Base-by-base conservation (phyloP, 2,888 invertebrate species). In the Calameuta filiformis region DNA sequence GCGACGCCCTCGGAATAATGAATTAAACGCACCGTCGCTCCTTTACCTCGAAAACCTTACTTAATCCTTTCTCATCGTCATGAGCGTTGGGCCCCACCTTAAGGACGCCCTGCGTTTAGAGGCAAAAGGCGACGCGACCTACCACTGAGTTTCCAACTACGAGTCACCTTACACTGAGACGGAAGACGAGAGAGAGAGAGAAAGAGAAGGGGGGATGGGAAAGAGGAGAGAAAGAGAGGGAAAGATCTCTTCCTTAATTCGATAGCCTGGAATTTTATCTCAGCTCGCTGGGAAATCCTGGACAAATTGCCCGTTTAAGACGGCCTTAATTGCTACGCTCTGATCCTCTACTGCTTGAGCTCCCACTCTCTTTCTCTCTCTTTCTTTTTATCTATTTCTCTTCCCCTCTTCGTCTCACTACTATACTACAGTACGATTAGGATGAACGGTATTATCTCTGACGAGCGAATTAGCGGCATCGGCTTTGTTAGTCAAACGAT, bases 1-100 rank as follows among this genome's bases (percentile, higher is more conserved):
- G 75, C 81, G 81, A 85, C 83, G 84, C 83, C 82, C 78, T 77
- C 73, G 79, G 87, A 87, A 87, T 87, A 86, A 85, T 86, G 87
- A 87, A 88, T 87, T 81, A 81, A 82, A 83, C 78, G 76, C 74
- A 35, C 30, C 71, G 73, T 73, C 33, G 71, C 37, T 73, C 35
- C 76, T 69, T 33, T 69, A 30, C 31, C 69, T 12, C 69, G 69
- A 12, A 69, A 33, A 12, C 69, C n/a, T 30, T 33, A 31, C 69
- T 69, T 33, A 69, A 33, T 12, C 69, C 69, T 30, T 33, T 69
- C 69, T 30, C 69, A 30, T 69, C 33, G 15, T 69, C 69, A 30
- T 30, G 31, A 30, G 31, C 69, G 69, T 12, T 31, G 69, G 30
- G 30, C 69, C 69, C 69, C 69, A 35, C 69, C 69, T 33, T 33